A percentile compares a stretch with the other conserved stretches of the same genome.
Conservation (phyloP, 30 jellyfish, hydroid and myxozoan genomes). For the Aurelia aurita region DNA sequence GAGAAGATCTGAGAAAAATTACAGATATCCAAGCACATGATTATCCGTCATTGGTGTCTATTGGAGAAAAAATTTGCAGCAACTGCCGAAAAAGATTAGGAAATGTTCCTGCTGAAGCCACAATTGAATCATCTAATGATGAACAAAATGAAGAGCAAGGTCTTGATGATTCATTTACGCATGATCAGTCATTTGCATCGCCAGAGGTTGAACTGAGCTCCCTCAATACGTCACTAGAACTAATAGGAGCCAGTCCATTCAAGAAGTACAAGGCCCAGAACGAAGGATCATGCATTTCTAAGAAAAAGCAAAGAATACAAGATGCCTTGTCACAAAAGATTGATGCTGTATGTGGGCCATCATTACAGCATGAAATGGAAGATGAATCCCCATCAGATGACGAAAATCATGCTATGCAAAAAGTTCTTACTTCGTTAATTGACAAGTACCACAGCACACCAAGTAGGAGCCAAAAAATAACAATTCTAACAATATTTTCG, state of each 20-base stretch:
- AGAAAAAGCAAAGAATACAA: neutral
- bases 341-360: neutral
- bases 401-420: no score
- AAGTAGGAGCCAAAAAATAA: constrained; percentile 28
- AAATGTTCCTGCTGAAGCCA: neutral
- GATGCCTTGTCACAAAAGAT: neutral
- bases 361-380: neutral
- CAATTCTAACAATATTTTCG: constrained; percentile 37
- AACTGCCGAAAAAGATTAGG: neutral
- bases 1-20: neutral
- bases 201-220: neutral
- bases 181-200: neutral
- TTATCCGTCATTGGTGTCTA: neutral
- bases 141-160: neutral
- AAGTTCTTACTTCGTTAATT: neutral
- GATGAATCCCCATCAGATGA: neutral
- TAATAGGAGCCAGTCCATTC: neutral
- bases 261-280: neutral
- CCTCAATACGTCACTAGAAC: neutral
- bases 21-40: neutral
- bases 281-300: neutral
- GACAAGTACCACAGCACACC: neutral
- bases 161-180: no score
- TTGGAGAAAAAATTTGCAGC: neutral
- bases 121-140: neutral